Percentiles rank a stretch among this genome's conserved stretches.
Evolutionary conservation across 2,797 vertebrate species (phyloP).

Genomic region (Synanceia verrucosa): DNA sequence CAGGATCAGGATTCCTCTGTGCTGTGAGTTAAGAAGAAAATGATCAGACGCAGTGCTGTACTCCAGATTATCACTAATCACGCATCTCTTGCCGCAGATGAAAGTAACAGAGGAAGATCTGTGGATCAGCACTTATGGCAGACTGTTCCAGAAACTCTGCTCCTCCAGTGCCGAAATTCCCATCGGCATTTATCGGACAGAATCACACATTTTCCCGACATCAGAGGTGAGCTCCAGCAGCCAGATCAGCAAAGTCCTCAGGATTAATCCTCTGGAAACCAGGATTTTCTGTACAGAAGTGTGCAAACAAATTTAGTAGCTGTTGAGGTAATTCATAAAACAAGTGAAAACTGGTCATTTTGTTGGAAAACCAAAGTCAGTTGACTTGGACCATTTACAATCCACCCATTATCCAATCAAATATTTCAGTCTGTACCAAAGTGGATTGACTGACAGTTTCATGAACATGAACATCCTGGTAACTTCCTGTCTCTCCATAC

Average conservation of each 20-base stretch:
- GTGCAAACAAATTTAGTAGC: not conserved
- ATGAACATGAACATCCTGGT: not conserved
- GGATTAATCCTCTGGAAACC: not conserved
- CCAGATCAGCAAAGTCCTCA: too few species aligned
- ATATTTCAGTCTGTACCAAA: too few species aligned
- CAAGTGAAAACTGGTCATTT: not conserved
- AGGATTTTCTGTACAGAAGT: not conserved
- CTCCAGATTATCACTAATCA: not conserved
- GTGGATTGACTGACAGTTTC: too few species aligned
- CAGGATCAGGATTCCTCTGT: conserved; percentile 87
- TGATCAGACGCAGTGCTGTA: fast-evolving
- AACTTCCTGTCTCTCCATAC: not conserved
- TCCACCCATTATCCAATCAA: too few species aligned
- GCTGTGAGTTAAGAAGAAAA: conserved; percentile 76
- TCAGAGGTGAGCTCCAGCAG: conserved; percentile 80
- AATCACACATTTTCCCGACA: conserved; percentile 78
- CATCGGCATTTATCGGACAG: conserved; percentile 86
- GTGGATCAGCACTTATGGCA: conserved; percentile 86
- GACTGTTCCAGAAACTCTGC: conserved; percentile 88
- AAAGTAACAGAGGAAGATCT: conserved; percentile 84
- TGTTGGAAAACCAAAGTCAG: not conserved
- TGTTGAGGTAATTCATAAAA: not conserved
- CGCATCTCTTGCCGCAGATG: conserved; percentile 71
- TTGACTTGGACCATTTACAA: too few species aligned
- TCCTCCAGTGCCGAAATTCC: conserved; percentile 87